phyloP scores from a whole-genome alignment of 1,140 invertebrate species.

The Ceratina japonica region DNA sequence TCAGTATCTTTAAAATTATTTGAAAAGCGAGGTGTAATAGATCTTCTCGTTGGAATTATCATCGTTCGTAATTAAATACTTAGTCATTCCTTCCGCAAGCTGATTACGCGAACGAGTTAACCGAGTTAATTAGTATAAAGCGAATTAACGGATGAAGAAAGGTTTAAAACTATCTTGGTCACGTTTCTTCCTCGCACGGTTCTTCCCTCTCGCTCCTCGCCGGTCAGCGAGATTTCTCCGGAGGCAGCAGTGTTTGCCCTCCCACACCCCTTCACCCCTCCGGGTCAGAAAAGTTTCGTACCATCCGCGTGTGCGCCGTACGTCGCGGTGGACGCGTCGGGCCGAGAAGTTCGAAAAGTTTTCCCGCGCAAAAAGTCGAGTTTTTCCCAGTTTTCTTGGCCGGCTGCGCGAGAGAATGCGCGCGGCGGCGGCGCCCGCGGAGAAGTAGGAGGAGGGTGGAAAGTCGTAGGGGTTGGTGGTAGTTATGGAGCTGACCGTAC shows the following conservation, averaged over 20 bases:
- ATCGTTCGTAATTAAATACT: too few relatives aligned
- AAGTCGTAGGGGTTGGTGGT: constrained; percentile 54
- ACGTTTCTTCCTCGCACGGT: not conserved
- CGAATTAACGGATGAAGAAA: not conserved
- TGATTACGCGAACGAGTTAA: too few relatives aligned
- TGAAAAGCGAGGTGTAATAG: too few relatives aligned
- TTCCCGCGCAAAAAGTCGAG: constrained; percentile 69
- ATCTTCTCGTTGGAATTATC: too few relatives aligned
- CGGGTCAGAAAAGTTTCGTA: constrained; percentile 51
- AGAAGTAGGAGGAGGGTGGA: constrained; percentile 55
- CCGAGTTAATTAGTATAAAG: not conserved
- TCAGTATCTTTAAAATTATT: too few relatives aligned
- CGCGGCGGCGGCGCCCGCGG: constrained; percentile 11
- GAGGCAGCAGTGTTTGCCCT: not conserved
- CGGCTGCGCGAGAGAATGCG: constrained; percentile 57
- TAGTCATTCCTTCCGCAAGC: too few relatives aligned
- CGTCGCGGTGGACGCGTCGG: constrained; percentile 19
- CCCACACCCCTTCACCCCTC: too few relatives aligned
- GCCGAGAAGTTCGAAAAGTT: constrained; percentile 67
- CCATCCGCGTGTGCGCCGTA: constrained; percentile 41
- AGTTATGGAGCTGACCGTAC: constrained; percentile 52
- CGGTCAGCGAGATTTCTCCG: constrained; percentile 8
- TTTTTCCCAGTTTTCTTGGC: constrained; percentile 68
- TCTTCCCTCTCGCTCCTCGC: not conserved
- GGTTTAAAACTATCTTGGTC: constrained; percentile 1